Evolutionary conservation across 2,888 invertebrate species (phyloP), one percentile per base, ranked within the genome.

Genomic region (Drosophila nr. medialis): DNA sequence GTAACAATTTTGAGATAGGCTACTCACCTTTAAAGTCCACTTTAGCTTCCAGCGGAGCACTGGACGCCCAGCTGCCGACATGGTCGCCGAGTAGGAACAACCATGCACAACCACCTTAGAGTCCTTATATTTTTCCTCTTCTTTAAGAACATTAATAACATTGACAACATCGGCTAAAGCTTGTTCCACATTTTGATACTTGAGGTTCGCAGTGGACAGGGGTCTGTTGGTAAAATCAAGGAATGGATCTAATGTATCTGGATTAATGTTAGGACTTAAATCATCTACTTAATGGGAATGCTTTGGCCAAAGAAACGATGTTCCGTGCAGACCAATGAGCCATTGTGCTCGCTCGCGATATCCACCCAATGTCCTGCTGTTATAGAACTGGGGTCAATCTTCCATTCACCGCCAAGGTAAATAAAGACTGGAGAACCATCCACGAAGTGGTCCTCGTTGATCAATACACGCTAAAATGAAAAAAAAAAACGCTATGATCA

Each of bases 301-400:
- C 96, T 96, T 40, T 94, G 83, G 4, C 97, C 97, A 88, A 97
- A 97, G 92, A 95, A 97, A 72, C 97, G 94, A 91, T 97, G 97
- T 90, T 97, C 97, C 0, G 96, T 95, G 79, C 95, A 95, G 86
- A 96, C 95, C 78, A 96, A 92, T 1, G 94, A 94, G 0, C 95
- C 96, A 3, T 93, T 92, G 72, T 95, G 93, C 8, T 91, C 76
- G 51, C 89, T 74, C 0, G 95, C 96, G 77, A 95, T 92, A 55
- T 95, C 94, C 65, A 94, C 93, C 81, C 95, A 95, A 56, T 95
- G 93, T 3, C 96, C 96, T 0, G 88, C 90, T 29, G 88, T 86
- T 77, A 96, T 92, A 94, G 94, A 95, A 6, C 93, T 93, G 0
- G 94, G 92, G 8, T 93, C 91, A 68, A 96, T 96, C 10, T 92